phyloP scores from a whole-genome alignment of 2,113 vertebrate genomes.

The Xiphophorus maculatus region DNA sequence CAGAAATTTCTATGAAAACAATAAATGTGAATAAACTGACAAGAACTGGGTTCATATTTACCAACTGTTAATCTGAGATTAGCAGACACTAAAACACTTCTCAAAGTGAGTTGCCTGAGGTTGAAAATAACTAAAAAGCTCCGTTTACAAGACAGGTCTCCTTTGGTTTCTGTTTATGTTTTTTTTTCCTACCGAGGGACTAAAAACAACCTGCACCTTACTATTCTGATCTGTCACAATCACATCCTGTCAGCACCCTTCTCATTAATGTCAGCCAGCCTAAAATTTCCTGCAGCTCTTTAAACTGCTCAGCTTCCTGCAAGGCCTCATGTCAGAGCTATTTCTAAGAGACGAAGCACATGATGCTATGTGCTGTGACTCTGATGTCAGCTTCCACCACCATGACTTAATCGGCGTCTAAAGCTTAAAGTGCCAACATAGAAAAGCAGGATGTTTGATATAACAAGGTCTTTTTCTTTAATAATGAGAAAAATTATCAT shows the following conservation, averaged over 20 bases:
- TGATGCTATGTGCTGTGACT: conserved; percentile 45
- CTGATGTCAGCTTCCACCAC: conserved; percentile 60
- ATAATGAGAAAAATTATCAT: neutral
- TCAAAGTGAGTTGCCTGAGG: conserved; percentile 13
- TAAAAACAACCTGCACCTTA: conserved; percentile 1
- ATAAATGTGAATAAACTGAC: neutral
- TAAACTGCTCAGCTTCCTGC: conserved; percentile 21
- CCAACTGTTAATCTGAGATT: neutral
- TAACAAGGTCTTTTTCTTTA: neutral
- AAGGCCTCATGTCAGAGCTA: conserved; percentile 50
- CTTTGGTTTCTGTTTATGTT: neutral
- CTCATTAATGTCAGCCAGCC: conserved; percentile 9
- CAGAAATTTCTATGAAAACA: conserved; percentile 14
- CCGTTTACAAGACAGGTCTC: neutral
- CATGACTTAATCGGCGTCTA: conserved; percentile 59
- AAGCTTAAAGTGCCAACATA: conserved; percentile 23
- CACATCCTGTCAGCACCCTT: conserved; percentile 13
- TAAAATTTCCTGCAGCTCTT: conserved; percentile 34
- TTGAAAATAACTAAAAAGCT: conserved; percentile 2
- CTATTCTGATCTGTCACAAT: conserved; percentile 19
- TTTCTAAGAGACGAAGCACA: conserved; percentile 59
- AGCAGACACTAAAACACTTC: conserved; percentile 2
- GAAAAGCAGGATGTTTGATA: neutral
- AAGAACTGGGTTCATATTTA: conserved; percentile 2
- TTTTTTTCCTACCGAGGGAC: neutral